phyloP scores from a whole-genome alignment of 2,888 invertebrate genomes.

The Hydraecia micacea region DNA sequence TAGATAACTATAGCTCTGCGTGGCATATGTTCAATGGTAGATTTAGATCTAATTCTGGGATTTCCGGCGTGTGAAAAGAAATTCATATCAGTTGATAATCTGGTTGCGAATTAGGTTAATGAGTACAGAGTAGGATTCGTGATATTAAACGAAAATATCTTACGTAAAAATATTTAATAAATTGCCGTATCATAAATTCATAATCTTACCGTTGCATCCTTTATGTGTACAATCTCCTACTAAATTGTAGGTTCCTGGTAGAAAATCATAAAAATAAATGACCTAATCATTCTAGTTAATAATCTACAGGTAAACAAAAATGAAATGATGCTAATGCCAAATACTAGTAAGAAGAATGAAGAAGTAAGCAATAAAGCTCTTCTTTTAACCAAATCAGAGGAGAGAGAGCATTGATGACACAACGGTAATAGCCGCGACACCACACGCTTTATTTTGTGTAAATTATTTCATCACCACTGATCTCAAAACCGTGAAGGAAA shows the following conservation, averaged over 20 bases:
- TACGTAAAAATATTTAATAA: background rate
- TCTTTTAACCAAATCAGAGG: background rate
- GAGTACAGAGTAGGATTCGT: constrained; percentile 19
- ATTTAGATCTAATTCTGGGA: constrained; percentile 43
- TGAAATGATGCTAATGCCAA: background rate
- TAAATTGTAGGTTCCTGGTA: background rate
- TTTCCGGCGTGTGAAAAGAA: constrained; percentile 43
- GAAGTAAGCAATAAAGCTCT: background rate
- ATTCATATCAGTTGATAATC: constrained; percentile 41
- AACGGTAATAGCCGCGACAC: background rate
- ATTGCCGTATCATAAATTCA: background rate
- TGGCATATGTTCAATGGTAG: constrained; percentile 52
- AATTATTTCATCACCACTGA: background rate
- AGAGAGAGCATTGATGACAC: background rate
- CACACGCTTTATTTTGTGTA: background rate
- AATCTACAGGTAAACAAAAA: background rate
- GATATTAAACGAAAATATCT: constrained; percentile 14
- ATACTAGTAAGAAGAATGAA: background rate
- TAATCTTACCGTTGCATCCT: constrained; percentile 8
- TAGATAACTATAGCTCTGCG: constrained; percentile 51
- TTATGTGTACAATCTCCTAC: too few relatives aligned
- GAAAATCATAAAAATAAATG: background rate
- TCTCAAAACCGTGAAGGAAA: background rate
- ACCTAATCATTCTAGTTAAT: background rate
- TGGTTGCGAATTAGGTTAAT: constrained; percentile 48